These are phyloP conservation scores for Papilio gigon DNA, from an alignment of 2,888 invertebrate genomes.

Conservation along the genomic window DNA sequence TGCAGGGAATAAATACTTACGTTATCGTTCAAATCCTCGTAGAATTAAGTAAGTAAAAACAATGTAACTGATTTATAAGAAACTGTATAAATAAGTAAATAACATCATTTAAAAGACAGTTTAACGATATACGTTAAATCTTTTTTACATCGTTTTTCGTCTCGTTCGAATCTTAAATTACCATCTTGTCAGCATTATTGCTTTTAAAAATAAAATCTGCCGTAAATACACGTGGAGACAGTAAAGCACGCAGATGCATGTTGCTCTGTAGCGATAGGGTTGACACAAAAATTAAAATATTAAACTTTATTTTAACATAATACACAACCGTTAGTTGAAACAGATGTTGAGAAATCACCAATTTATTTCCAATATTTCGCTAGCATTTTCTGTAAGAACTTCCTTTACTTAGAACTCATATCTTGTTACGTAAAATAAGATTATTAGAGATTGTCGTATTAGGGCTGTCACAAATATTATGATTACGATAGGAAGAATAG, in stretches of 20 bases:
- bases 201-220: constrained; percentile 32
- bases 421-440: constrained; percentile 5
- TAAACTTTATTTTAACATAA: not conserved
- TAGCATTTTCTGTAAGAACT: not conserved
- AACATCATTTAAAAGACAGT: constrained; percentile 15
- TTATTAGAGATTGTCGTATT: not conserved
- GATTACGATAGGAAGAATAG: not conserved
- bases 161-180: constrained; percentile 23
- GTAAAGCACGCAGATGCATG: constrained; percentile 32
- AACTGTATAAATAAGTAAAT: constrained; percentile 1
- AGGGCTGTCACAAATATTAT: not conserved
- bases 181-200: constrained; percentile 17
- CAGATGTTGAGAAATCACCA: not conserved
- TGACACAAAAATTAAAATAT: constrained; percentile 4
- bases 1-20: too few relatives aligned
- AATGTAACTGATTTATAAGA: not conserved
- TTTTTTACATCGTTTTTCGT: constrained; percentile 24
- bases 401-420: not conserved
- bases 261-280: constrained; percentile 8
- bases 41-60: too few relatives aligned
- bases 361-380: not conserved
- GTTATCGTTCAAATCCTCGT: too few relatives aligned
- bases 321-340: not conserved
- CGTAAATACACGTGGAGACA: constrained; percentile 27
- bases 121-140: constrained; percentile 16